phyloP scores from a whole-genome alignment of 2,888 invertebrate genomes.

The Ectemnius lituratus region DNA sequence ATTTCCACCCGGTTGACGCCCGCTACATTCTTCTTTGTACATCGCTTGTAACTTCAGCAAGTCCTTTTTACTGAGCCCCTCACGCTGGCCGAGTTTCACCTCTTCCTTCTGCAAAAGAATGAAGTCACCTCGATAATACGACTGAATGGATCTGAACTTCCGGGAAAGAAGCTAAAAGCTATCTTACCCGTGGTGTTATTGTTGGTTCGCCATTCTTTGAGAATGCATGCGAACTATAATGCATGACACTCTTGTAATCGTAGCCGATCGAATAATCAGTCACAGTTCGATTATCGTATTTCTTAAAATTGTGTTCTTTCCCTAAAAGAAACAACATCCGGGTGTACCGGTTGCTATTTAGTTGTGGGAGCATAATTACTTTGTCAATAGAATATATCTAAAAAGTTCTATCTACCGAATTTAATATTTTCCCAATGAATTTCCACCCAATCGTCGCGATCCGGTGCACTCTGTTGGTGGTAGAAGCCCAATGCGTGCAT shows the following conservation, averaged over 20 bases:
- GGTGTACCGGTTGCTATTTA: neutral
- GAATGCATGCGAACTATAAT: constrained; percentile 85
- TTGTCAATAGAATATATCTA: neutral
- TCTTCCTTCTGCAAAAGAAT: constrained; percentile 74
- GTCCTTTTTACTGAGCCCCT: constrained; percentile 81
- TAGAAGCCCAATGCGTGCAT: constrained; percentile 90
- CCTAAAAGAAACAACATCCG: constrained; percentile 71
- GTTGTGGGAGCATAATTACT: no score
- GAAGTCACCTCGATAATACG: constrained; percentile 1
- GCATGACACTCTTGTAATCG: constrained; percentile 87
- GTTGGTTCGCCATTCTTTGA: constrained; percentile 84
- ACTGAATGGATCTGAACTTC: constrained; percentile 10
- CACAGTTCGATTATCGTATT: constrained; percentile 82
- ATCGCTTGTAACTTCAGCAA: constrained; percentile 80
- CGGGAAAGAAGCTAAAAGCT: neutral
- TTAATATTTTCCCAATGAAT: constrained; percentile 87
- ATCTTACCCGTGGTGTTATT: constrained; percentile 81
- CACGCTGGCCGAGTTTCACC: constrained; percentile 80
- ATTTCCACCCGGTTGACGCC: constrained; percentile 47
- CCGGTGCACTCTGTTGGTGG: constrained; percentile 89
- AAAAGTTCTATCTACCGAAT: constrained; percentile 76
- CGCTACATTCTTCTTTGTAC: constrained; percentile 78
- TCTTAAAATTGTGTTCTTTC: constrained; percentile 82
- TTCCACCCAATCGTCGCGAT: constrained; percentile 87
- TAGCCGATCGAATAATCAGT: constrained; percentile 84